Base-by-base conservation (phyloP, 1,140 invertebrate genomes). In the Danaus melanippus region DNA sequence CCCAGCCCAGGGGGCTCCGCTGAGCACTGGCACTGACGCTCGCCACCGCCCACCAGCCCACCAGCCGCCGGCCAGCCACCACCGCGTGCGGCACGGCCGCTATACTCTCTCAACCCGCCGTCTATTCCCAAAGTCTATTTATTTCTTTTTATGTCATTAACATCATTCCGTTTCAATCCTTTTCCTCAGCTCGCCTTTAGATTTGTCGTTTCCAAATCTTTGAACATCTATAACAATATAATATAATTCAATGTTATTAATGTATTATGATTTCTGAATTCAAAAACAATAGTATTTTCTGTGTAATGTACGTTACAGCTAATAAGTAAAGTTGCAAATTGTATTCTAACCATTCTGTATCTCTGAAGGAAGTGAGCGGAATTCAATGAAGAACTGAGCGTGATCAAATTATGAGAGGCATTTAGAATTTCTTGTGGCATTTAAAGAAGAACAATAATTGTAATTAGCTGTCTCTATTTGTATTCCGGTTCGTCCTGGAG, bases 1-100 rank as follows among this genome's bases (percentile, higher is more conserved):
- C 83, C 83, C 83, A 86, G 67, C 83, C 74, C 60, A 86, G 75
- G 46, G 83, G 83, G 79, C 80, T 84, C 51, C 78, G 79, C 69
- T 86, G 83, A 15, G 79, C 79, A 11, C 65, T 66, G 51, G 61
- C 64, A 46, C 71, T 71, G 58, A 67, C 69, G 58, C 69, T 71
- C 71, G 73, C 76, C 74, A 77, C 70, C 71, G 74, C 62, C 71
- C 72, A 77, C 53, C 72, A 76, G 54, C 66, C 52, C 67, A 71
- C 75, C 67, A 79, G 69, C 65, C 59, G 63, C 77, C 79, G 74
- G 67, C 64, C 67, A 74, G 73, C 82, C 79, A 82, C 79, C 65
- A 67, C 81, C 64, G 61, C 56, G 44, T 49, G 71, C 74, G 70
- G 69, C 70, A 71, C 74, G 74, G 72, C 79, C 58, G 5, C 21